Evolutionary conservation across 2,797 vertebrate species (phyloP), one percentile per base, ranked within the genome.

Genomic region (Cephalopachus bancanus): DNA sequence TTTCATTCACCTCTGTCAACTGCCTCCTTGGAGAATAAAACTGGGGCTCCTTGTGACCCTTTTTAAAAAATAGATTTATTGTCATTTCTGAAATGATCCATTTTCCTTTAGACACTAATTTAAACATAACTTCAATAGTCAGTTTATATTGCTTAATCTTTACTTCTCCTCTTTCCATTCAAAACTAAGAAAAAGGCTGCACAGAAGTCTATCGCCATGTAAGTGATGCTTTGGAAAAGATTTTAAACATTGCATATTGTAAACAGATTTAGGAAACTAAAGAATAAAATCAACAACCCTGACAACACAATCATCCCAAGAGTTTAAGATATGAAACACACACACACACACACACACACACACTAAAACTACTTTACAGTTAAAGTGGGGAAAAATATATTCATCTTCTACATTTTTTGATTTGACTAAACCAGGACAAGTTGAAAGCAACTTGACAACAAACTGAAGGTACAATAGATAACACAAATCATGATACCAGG

Each of bases 81-180:
- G 33, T 26, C 79, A 88, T 55, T 94, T 91, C 30, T 65, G 64
- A 94, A 83, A 93, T 51, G 28, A 78, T 65, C 26, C 79, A 37
- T 91, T 96, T 94, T 91, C 24, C 44, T 78, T 79, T 60, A 86
- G 16, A 91, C 30, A 55, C 30, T 87, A 91, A 91, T 67, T 95
- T 89, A 88, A 94, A 95, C 44, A 65, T 65, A 91, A 88, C n/a
- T 83, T 96, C 55, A 37, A 89, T 94, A 91, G 33, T 89, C 72
- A 91, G 44, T 26, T 86, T 85, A 67, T n/a, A 69, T 78, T 83
- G 30, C 7, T 96, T 91, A 88, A 89, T 93, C 55, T 49, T 51
- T 83, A 62, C 91, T 95, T 93, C 71, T 81, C 44, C 44, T 93
- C 71, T 81, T 80, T 92, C 75, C 57, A 88, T 81, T 51, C 20